A percentile compares a stretch with the other conserved stretches of the same genome.
These are phyloP conservation scores for Lepus americanus DNA, from an alignment of 2,113 vertebrate species.

Conservation along the genomic window DNA sequence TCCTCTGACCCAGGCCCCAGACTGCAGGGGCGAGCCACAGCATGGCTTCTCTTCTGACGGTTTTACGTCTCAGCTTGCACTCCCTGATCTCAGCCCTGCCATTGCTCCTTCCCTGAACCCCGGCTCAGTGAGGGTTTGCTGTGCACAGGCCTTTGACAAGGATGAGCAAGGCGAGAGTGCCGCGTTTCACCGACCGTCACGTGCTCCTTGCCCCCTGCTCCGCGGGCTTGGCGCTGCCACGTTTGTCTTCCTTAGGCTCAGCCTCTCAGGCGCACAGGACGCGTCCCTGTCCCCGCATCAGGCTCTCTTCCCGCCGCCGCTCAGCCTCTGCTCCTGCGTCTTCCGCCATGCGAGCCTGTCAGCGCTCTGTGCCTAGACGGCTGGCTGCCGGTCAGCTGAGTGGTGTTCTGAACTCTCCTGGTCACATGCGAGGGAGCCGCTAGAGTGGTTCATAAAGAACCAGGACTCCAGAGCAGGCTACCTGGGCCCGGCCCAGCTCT, in stretches of 20 bases:
- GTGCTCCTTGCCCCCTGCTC: neutral
- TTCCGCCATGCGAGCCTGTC: neutral
- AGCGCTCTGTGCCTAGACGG: neutral
- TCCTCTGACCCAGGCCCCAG: neutral
- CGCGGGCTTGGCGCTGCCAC: accelerated
- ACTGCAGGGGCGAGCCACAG: neutral
- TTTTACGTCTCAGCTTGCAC: neutral
- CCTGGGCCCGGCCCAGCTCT: neutral
- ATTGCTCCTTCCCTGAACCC: neutral
- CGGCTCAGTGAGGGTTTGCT: neutral
- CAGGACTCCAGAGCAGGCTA: neutral
- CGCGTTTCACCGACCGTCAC: neutral
- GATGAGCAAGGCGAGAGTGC: neutral
- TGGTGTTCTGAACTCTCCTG: neutral
- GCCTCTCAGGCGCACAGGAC: neutral
- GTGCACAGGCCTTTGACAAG: neutral
- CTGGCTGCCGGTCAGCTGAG: neutral
- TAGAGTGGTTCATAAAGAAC: neutral
- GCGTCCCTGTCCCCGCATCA: too few species aligned
- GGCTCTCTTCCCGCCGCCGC: neutral
- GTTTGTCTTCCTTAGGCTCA: neutral
- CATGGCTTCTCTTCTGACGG: neutral
- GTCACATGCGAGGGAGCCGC: neutral
- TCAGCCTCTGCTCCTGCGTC: neutral
- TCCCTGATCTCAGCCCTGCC: neutral